Conservation (phyloP, 2,113 vertebrate genomes). For the Zeus faber region DNA sequence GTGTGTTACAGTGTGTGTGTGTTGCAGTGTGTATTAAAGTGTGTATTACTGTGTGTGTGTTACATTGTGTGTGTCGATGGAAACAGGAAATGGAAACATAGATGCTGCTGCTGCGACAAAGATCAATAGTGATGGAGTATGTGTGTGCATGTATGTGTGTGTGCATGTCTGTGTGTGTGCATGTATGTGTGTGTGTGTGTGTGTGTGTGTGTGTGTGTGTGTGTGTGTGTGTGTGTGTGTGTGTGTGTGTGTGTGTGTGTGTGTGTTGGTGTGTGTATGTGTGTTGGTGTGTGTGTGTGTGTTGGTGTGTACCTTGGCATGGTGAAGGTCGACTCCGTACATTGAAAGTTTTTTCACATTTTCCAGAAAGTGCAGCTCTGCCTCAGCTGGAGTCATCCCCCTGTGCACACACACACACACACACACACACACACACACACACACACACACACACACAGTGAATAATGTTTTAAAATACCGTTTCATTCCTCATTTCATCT, state of each 20-base stretch:
- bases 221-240: not conserved
- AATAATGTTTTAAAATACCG: too few species aligned
- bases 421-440: not conserved
- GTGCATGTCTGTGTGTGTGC: slow-evolving; percentile 2
- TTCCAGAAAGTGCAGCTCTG: slow-evolving; percentile 96
- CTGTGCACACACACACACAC: slow-evolving; percentile 61
- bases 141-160: not conserved
- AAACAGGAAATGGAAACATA: too few species aligned
- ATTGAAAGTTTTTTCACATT: slow-evolving; percentile 98
- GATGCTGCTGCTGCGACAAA: too few species aligned
- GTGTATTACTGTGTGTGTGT: not conserved
- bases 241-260: not conserved
- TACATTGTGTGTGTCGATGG: too few species aligned
- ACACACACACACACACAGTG: not conserved
- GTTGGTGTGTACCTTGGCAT: slow-evolving; percentile 83
- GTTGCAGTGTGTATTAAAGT: too few species aligned
- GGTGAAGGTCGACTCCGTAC: slow-evolving; percentile 98
- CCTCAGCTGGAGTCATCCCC: slow-evolving; percentile 95
- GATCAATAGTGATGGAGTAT: too few species aligned
- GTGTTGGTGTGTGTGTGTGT: slow-evolving; percentile 19
- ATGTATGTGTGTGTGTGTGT: not conserved
- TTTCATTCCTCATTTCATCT: too few species aligned
- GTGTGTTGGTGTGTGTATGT: not conserved
- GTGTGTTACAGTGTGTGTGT: too few species aligned
- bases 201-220: not conserved